These are phyloP conservation scores for Electrophaes corylata DNA, from an alignment of 2,888 invertebrate species.

Conservation along the genomic window DNA sequence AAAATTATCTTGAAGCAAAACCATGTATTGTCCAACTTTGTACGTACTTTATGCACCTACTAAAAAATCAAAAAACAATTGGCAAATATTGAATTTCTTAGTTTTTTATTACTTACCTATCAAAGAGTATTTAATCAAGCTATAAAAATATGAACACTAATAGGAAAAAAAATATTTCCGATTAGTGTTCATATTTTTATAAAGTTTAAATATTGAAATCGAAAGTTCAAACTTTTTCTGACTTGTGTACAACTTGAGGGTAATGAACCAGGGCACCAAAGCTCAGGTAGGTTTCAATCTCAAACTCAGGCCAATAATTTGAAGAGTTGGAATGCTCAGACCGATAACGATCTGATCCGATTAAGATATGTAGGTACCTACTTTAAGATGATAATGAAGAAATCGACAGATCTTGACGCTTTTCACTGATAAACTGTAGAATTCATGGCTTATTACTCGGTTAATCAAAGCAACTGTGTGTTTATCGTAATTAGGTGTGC, in stretches of 20 bases:
- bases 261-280: conserved; percentile 60
- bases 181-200: background rate
- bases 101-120: too few relatives aligned
- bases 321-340: conserved; percentile 14
- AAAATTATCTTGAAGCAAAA: too few relatives aligned
- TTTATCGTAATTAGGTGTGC: too few relatives aligned
- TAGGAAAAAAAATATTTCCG: too few relatives aligned
- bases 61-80: too few relatives aligned
- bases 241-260: conserved; percentile 40
- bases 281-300: conserved; percentile 54
- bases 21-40: too few relatives aligned
- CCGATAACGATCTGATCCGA: conserved; percentile 5
- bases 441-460: background rate
- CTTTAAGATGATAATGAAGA: conserved; percentile 15
- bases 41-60: too few relatives aligned
- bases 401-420: conserved; percentile 16
- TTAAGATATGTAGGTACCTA: conserved; percentile 18
- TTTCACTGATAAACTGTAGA: conserved; percentile 4
- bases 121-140: too few relatives aligned
- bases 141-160: too few relatives aligned
- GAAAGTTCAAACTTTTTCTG: background rate
- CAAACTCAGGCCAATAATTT: conserved; percentile 38
- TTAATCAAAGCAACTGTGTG: too few relatives aligned
- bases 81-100: too few relatives aligned
- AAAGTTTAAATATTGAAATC: background rate